phyloP scores from a whole-genome alignment of 2,113 vertebrate genomes.

The Picathartes gymnocephalus region DNA sequence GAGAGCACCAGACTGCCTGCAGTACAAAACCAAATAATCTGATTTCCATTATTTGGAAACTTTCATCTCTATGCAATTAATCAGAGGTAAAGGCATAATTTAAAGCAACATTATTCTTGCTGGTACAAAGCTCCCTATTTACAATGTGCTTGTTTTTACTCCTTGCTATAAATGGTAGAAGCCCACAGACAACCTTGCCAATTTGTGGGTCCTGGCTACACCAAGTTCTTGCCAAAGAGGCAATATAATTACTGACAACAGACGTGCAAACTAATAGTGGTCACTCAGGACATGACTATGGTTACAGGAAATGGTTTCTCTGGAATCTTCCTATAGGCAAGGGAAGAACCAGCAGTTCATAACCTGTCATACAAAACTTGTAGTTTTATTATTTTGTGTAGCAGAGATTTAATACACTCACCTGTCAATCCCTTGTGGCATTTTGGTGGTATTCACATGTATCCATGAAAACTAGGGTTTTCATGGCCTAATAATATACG shows the following conservation, averaged over 20 bases:
- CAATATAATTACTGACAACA: background rate
- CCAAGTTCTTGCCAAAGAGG: background rate
- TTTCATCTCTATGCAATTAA: background rate
- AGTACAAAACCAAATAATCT: background rate
- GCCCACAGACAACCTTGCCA: background rate
- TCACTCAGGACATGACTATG: background rate
- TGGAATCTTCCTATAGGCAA: background rate
- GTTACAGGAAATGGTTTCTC: background rate
- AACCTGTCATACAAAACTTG: background rate
- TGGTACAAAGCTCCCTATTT: background rate
- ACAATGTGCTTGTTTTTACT: background rate
- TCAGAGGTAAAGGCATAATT: background rate
- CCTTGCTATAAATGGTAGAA: background rate
- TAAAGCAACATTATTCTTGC: background rate
- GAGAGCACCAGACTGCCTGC: background rate
- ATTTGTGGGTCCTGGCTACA: rapidly evolving
- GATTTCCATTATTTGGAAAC: background rate
- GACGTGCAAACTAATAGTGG: background rate
- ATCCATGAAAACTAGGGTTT: background rate
- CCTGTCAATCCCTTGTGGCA: background rate
- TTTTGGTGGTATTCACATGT: background rate
- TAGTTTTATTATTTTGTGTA: background rate
- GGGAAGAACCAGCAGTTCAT: background rate
- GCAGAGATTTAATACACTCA: background rate
- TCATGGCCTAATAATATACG: background rate